A percentile compares a stretch with the other conserved stretches of the same genome.
Conservation (phyloP, 2,797 vertebrate genomes). For the Benthosema pterotum region DNA sequence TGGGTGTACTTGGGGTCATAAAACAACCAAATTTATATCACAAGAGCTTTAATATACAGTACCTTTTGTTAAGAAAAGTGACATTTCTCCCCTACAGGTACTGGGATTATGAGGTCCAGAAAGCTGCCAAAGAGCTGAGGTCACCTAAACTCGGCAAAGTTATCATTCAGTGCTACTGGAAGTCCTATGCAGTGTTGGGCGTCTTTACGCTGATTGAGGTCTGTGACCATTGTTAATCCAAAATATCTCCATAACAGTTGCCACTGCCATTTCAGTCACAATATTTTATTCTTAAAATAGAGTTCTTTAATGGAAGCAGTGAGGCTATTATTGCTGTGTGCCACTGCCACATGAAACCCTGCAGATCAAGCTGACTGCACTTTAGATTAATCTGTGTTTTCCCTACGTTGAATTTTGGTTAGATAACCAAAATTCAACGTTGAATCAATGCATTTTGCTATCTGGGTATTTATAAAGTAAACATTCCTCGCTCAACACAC, state of each 20-base stretch:
- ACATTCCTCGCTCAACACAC: too few relatives aligned
- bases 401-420: not conserved
- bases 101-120: slow-evolving; percentile 88
- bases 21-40: too few relatives aligned
- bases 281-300: too few relatives aligned
- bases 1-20: too few relatives aligned
- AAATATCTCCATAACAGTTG: too few relatives aligned
- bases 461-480: too few relatives aligned
- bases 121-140: slow-evolving; percentile 81
- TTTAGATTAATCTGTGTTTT: not conserved
- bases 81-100: slow-evolving; percentile 68
- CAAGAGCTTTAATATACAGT: too few relatives aligned
- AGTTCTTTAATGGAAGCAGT: not conserved
- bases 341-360: not conserved
- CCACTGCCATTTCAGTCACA: not conserved
- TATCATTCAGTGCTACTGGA: slow-evolving; percentile 92
- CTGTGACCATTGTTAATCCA: slow-evolving; percentile 23
- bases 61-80: not conserved
- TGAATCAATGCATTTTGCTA: too few relatives aligned
- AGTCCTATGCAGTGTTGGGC: slow-evolving; percentile 86
- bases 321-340: slow-evolving; percentile 2
- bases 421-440: too few relatives aligned
- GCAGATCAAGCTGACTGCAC: not conserved
- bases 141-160: slow-evolving; percentile 84
- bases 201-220: slow-evolving; percentile 91